A percentile compares a stretch with the other conserved stretches of the same genome.
Evolutionary conservation across 2,888 invertebrate genomes (phyloP).

Genomic region (Ectemnius cavifrons): DNA sequence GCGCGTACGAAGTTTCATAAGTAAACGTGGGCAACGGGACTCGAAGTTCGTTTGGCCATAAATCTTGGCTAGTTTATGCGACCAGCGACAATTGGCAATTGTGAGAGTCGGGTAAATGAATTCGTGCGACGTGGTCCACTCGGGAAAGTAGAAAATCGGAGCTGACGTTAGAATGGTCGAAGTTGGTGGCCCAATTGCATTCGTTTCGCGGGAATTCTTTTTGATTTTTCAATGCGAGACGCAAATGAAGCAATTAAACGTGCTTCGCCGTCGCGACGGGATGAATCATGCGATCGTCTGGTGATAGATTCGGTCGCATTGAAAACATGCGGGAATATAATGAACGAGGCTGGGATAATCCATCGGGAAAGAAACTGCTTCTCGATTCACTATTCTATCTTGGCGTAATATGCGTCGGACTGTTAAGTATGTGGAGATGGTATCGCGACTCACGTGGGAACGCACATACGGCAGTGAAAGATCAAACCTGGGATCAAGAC

Average conservation of each 20-base stretch:
- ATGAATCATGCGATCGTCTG: neutral
- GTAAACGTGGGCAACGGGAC: too few relatives aligned
- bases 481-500: too few relatives aligned
- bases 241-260: too few relatives aligned
- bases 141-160: constrained; percentile 13
- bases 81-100: constrained; percentile 8
- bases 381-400: too few relatives aligned
- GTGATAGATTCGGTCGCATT: neutral
- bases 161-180: constrained; percentile 17
- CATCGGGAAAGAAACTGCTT: too few relatives aligned
- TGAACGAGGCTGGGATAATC: too few relatives aligned
- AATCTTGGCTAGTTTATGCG: constrained; percentile 28
- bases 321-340: neutral
- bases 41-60: constrained; percentile 10
- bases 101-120: constrained; percentile 9
- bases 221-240: too few relatives aligned
- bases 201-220: neutral
- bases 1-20: too few relatives aligned
- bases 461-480: too few relatives aligned
- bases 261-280: neutral
- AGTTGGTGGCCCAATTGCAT: constrained; percentile 4
- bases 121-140: constrained; percentile 2
- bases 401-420: too few relatives aligned
- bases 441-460: too few relatives aligned
- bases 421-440: too few relatives aligned